These are phyloP conservation scores for Passer montanus DNA, from an alignment of 2,113 vertebrate genomes.

Conservation along the genomic window DNA sequence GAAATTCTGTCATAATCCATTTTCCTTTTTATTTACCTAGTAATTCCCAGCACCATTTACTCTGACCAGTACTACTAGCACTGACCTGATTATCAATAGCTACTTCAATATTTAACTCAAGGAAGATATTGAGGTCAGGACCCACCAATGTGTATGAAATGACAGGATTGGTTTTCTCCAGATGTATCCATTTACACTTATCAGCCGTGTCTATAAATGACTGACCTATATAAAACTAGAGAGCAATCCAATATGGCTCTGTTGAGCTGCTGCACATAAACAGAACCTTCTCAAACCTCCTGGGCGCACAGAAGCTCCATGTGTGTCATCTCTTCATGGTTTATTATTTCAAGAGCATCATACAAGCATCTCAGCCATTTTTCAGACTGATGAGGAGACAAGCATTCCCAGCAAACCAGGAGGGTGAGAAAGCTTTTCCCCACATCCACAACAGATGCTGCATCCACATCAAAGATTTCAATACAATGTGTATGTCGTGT, in stretches of 20 bases:
- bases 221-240: neutral
- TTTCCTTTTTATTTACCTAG: neutral
- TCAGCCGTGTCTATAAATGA: neutral
- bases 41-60: neutral
- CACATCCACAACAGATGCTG: neutral
- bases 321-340: neutral
- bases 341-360: neutral
- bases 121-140: neutral
- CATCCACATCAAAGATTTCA: neutral
- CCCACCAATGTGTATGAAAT: neutral
- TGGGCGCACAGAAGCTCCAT: neutral
- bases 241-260: neutral
- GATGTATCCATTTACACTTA: neutral
- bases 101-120: neutral
- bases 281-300: neutral
- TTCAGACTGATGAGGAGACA: neutral
- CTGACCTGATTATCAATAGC: neutral
- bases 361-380: neutral
- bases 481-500: accelerated
- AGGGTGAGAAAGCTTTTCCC: neutral
- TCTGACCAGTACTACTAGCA: neutral
- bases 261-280: neutral
- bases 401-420: neutral
- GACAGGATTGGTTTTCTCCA: neutral
- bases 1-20: neutral